Base-by-base conservation (phyloP, 2,888 invertebrate species). In the Brenthis daphne region DNA sequence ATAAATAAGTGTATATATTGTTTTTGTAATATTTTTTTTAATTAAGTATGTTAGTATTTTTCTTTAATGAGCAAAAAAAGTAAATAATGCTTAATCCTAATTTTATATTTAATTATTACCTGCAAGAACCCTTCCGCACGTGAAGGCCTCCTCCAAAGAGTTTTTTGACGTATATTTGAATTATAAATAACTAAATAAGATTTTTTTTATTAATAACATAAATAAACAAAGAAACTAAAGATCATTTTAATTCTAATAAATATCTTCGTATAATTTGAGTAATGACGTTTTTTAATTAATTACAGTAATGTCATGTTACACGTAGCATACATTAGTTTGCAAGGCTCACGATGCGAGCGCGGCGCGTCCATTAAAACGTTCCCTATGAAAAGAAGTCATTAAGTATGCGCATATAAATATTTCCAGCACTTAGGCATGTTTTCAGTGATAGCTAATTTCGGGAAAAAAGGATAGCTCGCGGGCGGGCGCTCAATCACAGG, bases 401-500 rank as follows among this genome's bases (percentile, higher is more conserved):
- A 74, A 73, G 73, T 73, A 74, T 71, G 72, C 70, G 65, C 73
- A 73, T 74, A 70, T 66, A 71, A 71, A 73, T 69, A 75, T 72
- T 76, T 76, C 76, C 74, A 77, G 73, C 72, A 78, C 76, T 77
- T 78, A 77, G 77, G 77, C 77, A 76, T 77, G 75, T 78, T 77
- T 77, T 75, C 77, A 76, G 75, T 78, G 77, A 78, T 78, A 77
- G 81, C 80, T 80, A 80, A 81, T 81, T 81, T 78, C 75, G 78
- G 79, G 78, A 61, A 79, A 78, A 80, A 79, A 79, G 77, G 79
- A 78, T 77, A 76, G 76, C 74, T 76, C 73, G 76, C 74, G 77
- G 77, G 75, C 74, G 64, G 80, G 81, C 82, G 85, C 89, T 90
- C 93, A 93, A 93, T 93, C 92, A 93, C 91, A 92, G 93, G 92